phyloP scores from a whole-genome alignment of 2,113 vertebrate genomes.

The Bolborhynchus lineola region DNA sequence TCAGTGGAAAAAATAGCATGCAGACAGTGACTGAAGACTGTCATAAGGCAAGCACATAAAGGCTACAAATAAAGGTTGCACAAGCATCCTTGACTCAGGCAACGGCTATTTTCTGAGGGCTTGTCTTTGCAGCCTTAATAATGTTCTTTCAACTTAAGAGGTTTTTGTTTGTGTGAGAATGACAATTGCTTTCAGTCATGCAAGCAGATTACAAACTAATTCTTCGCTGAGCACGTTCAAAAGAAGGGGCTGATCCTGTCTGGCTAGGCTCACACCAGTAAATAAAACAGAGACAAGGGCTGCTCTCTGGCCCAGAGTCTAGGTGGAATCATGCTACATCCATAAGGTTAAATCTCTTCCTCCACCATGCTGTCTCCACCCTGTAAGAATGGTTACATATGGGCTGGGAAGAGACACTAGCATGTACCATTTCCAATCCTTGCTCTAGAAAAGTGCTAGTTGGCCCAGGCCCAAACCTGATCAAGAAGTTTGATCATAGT shows the following conservation, averaged over 20 bases:
- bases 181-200: not conserved
- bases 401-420: not conserved
- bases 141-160: not conserved
- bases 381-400: not conserved
- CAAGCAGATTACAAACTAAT: not conserved
- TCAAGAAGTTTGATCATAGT: too few relatives aligned
- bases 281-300: not conserved
- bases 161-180: not conserved
- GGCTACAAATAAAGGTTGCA: not conserved
- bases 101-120: not conserved
- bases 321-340: not conserved
- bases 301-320: not conserved
- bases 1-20: not conserved
- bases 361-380: not conserved
- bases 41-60: not conserved
- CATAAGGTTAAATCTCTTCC: not conserved
- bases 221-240: not conserved
- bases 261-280: not conserved
- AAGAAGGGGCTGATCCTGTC: not conserved
- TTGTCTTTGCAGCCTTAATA: not conserved
- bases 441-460: not conserved
- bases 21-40: not conserved
- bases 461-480: not conserved
- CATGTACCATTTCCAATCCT: not conserved
- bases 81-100: not conserved